phyloP scores from a whole-genome alignment of 30 jellyfish, hydroid and myxozoan genomes.

The Hydractinia symbiolongicarpus region DNA sequence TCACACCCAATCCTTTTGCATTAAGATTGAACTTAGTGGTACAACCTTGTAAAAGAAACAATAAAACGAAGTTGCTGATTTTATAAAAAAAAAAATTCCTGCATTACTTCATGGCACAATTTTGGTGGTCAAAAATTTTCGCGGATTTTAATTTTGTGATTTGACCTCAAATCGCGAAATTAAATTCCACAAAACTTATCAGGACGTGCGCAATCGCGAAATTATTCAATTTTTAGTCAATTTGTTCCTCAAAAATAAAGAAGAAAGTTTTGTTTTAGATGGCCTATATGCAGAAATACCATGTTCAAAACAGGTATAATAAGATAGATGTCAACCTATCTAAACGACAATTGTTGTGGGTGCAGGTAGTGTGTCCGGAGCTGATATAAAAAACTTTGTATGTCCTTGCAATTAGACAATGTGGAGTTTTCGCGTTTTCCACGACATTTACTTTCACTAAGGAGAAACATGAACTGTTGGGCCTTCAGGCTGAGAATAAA shows the following conservation, averaged over 20 bases:
- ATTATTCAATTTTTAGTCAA: not conserved
- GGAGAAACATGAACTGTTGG: no score
- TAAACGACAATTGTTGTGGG: not conserved
- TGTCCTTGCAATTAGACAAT: slow-evolving; percentile 7
- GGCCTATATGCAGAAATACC: not conserved
- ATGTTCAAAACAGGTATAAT: not conserved
- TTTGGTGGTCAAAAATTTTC: no score
- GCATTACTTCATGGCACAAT: no score
- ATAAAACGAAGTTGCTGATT: no score
- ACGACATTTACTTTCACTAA: slow-evolving; percentile 11
- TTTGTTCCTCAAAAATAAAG: not conserved
- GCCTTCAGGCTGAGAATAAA: no score
- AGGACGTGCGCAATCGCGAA: not conserved
- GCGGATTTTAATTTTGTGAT: no score
- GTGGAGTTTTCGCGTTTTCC: slow-evolving; percentile 5
- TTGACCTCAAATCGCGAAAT: no score
- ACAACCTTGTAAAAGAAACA: no score
- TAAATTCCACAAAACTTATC: slow-evolving; percentile 1
- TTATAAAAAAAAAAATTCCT: no score
- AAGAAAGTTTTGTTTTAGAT: not conserved
- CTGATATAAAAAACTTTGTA: not conserved
- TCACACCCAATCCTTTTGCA: no score
- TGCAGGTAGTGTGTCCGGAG: not conserved
- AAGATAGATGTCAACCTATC: not conserved
- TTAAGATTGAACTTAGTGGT: no score